phyloP scores from a whole-genome alignment of 2,113 vertebrate species.

The Penelope pileata region DNA sequence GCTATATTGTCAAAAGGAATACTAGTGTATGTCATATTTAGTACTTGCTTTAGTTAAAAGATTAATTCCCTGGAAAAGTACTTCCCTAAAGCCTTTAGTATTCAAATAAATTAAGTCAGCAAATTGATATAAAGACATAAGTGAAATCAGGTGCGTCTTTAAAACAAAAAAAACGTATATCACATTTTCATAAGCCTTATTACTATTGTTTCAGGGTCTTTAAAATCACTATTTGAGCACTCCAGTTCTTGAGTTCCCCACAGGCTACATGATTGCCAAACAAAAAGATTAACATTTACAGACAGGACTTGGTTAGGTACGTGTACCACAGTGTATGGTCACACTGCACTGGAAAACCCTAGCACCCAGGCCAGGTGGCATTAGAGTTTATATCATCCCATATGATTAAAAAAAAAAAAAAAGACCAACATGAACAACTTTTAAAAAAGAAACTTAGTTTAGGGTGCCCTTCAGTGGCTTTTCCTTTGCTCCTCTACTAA shows the following conservation, averaged over 20 bases:
- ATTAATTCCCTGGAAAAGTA: constrained; percentile 45
- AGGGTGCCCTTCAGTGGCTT: background rate
- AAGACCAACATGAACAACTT: background rate
- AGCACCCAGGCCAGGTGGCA: background rate
- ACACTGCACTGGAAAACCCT: background rate
- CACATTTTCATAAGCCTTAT: background rate
- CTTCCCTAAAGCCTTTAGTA: constrained; percentile 22
- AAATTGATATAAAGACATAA: constrained; percentile 1
- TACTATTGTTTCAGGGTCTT: background rate
- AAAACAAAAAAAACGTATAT: background rate
- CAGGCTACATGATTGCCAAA: background rate
- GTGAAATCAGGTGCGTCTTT: background rate
- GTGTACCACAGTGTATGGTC: background rate
- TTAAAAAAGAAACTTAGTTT: background rate
- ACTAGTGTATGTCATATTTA: background rate
- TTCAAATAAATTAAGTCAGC: constrained; percentile 37
- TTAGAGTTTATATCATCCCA: background rate
- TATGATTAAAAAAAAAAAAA: background rate
- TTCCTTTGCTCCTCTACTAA: background rate
- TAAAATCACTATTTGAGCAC: background rate
- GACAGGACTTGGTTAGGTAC: background rate
- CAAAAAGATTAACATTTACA: background rate
- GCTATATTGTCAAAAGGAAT: constrained; percentile 22
- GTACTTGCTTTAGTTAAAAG: constrained; percentile 20
- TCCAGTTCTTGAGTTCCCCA: constrained; percentile 21